phyloP scores from a whole-genome alignment of 2,113 vertebrate species.

The Cyprinodon variegatus region DNA sequence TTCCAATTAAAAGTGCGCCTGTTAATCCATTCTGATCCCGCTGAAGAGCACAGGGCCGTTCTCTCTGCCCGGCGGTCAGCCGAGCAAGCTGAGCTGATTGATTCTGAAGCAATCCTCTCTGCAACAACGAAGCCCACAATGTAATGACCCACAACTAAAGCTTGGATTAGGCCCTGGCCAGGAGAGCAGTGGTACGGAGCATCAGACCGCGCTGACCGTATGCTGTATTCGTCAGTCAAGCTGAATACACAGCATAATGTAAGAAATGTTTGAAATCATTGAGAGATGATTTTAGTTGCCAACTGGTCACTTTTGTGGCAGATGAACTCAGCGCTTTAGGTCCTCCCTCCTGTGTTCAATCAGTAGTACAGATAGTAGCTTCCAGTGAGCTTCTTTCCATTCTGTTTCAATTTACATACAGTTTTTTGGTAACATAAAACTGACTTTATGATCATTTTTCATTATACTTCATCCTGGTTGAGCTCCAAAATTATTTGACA shows the following conservation, averaged over 20 bases:
- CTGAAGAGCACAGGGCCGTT: slow-evolving; percentile 80
- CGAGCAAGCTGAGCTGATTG: slow-evolving; percentile 83
- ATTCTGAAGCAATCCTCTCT: slow-evolving; percentile 80
- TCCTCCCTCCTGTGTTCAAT: background rate
- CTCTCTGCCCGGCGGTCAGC: slow-evolving; percentile 83
- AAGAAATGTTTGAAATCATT: slow-evolving; percentile 32
- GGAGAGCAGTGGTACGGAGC: slow-evolving; percentile 27
- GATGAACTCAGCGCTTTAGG: background rate
- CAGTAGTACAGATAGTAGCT: background rate
- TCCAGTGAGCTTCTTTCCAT: background rate
- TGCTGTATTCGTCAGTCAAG: slow-evolving; percentile 42
- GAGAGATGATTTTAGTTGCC: slow-evolving; percentile 8
- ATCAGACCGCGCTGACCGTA: slow-evolving; percentile 51
- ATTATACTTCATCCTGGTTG: background rate
- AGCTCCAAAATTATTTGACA: background rate
- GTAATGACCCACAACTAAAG: slow-evolving; percentile 70
- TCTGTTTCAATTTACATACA: background rate
- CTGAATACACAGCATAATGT: slow-evolving; percentile 20
- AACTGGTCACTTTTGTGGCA: background rate
- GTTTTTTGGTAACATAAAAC: background rate
- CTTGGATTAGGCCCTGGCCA: slow-evolving; percentile 65
- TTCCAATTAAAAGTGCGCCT: slow-evolving; percentile 81
- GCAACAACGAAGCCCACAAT: slow-evolving; percentile 57
- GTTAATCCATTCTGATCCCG: slow-evolving; percentile 87
- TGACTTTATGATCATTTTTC: background rate